phyloP scores from a whole-genome alignment of 1,140 invertebrate species.

The Drosophila repletoides region DNA sequence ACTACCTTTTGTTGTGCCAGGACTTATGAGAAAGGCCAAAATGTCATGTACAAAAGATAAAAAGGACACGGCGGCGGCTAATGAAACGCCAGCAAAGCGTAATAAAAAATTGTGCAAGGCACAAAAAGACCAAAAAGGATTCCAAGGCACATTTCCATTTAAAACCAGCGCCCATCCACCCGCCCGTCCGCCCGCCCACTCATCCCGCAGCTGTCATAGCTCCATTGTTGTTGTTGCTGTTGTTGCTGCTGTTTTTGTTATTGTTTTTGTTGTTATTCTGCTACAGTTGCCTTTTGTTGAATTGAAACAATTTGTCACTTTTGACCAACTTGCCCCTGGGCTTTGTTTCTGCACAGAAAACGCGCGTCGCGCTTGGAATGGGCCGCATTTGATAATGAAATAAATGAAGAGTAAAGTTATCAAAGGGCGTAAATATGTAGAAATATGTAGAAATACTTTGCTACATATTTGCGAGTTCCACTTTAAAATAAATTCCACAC shows the following conservation, averaged over 20 bases:
- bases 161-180: neutral
- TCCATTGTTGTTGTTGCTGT: slow-evolving; percentile 26
- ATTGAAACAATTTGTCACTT: slow-evolving; percentile 79
- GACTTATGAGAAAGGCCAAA: slow-evolving; percentile 77
- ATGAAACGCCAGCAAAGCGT: slow-evolving; percentile 58
- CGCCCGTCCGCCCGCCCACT: neutral
- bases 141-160: slow-evolving; percentile 53
- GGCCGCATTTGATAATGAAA: slow-evolving; percentile 63
- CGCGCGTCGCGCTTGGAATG: neutral
- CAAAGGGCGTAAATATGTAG: slow-evolving; percentile 38
- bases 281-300: slow-evolving; percentile 69
- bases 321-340: slow-evolving; percentile 62
- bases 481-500: neutral
- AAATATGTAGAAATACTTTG: slow-evolving; percentile 54
- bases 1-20: slow-evolving; percentile 68
- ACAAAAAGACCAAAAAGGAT: slow-evolving; percentile 61
- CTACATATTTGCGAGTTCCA: slow-evolving; percentile 36
- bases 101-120: slow-evolving; percentile 31
- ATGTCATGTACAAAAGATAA: slow-evolving; percentile 79
- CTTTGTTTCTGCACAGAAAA: slow-evolving; percentile 34
- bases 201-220: neutral
- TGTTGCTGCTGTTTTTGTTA: slow-evolving; percentile 24
- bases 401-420: slow-evolving; percentile 65
- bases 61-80: slow-evolving; percentile 70
- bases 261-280: slow-evolving; percentile 35